Percentiles rank a stretch among this genome's conserved stretches.
Evolutionary conservation across 2,888 invertebrate species (phyloP).

Genomic region (Phalera bucephala): DNA sequence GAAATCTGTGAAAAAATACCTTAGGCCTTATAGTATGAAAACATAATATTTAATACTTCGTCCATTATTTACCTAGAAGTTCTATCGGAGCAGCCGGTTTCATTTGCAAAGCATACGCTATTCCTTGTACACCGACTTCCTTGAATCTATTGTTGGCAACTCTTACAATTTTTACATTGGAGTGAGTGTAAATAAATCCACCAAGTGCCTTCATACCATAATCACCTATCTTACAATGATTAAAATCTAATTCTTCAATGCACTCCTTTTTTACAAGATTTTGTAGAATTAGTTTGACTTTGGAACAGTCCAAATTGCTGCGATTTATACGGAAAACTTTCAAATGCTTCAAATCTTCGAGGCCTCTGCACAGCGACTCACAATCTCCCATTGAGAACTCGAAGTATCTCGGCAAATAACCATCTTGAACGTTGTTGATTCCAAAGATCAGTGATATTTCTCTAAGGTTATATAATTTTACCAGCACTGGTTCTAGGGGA

Average conservation of each 20-base stretch:
- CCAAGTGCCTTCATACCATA: constrained; percentile 85
- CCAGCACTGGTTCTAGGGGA: constrained; percentile 79
- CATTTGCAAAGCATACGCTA: constrained; percentile 79
- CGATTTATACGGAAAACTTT: constrained; percentile 82
- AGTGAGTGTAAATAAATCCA: constrained; percentile 76
- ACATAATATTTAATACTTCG: too few relatives aligned
- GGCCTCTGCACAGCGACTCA: constrained; percentile 78
- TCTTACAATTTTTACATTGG: constrained; percentile 70
- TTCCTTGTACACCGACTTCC: constrained; percentile 76
- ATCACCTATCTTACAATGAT: constrained; percentile 85
- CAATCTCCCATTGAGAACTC: constrained; percentile 84
- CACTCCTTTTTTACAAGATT: constrained; percentile 72
- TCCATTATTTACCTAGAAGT: constrained; percentile 46
- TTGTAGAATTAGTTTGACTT: constrained; percentile 83
- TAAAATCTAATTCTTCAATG: constrained; percentile 84
- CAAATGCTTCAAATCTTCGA: constrained; percentile 70
- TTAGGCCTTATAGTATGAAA: too few relatives aligned
- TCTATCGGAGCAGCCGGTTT: constrained; percentile 74
- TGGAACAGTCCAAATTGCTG: constrained; percentile 83
- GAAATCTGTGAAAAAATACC: constrained; percentile 60
- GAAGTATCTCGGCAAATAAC: constrained; percentile 83
- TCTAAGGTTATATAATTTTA: constrained; percentile 74
- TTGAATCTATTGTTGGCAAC: constrained; percentile 83
- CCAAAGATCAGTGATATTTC: constrained; percentile 74
- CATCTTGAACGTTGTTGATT: constrained; percentile 72